A percentile compares a stretch with the other conserved stretches of the same genome.
Evolutionary conservation across 2,888 invertebrate species (phyloP).

Genomic region (Tenthredo livida): DNA sequence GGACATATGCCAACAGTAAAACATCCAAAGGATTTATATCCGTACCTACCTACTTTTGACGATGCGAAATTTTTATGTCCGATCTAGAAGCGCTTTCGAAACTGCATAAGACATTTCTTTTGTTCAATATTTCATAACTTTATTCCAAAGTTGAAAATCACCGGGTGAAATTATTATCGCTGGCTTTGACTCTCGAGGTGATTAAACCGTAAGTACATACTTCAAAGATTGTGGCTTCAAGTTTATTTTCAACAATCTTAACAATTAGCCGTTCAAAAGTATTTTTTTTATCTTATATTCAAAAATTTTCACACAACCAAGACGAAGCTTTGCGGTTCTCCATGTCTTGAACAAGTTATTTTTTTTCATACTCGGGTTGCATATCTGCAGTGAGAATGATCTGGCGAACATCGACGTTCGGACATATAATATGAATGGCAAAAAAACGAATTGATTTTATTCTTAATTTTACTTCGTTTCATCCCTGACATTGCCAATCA

Average conservation of each 20-base stretch:
- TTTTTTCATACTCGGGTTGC: not conserved
- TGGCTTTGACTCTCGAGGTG: not conserved
- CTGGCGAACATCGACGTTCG: not conserved
- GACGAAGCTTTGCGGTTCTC: not conserved
- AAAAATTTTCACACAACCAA: not conserved
- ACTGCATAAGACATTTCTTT: not conserved
- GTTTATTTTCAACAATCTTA: constrained; percentile 20
- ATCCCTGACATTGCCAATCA: constrained; percentile 16
- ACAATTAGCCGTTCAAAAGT: not conserved
- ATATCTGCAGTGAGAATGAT: not conserved
- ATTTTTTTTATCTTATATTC: not conserved
- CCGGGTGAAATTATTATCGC: not conserved
- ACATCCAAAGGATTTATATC: not conserved
- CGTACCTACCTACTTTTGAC: not conserved
- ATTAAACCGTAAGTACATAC: constrained; percentile 6
- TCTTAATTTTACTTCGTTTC: not conserved
- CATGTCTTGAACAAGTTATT: no score
- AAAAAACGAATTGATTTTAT: not conserved
- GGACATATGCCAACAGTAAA: constrained; percentile 13
- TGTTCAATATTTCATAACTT: not conserved
- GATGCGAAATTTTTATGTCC: not conserved
- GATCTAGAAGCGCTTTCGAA: not conserved
- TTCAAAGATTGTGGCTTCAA: not conserved
- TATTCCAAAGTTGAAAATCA: not conserved
- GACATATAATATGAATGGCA: not conserved